phyloP scores from a whole-genome alignment of 2,888 invertebrate species.

The Coleophora flavipennella region DNA sequence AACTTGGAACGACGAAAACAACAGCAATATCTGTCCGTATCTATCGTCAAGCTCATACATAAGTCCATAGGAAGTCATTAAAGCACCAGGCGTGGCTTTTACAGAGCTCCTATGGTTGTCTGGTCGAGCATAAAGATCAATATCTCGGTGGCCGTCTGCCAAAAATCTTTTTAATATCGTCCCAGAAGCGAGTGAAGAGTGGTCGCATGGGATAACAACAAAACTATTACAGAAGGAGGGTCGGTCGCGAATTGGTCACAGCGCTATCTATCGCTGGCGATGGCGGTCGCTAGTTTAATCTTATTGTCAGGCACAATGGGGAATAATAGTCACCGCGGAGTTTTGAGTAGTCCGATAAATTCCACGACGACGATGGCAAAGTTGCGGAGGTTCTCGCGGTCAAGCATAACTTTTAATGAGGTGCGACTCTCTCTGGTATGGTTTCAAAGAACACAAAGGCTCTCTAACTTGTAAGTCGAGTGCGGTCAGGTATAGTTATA shows the following conservation, averaged over 20 bases:
- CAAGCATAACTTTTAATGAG: slow-evolving; percentile 60
- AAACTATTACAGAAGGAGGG: slow-evolving; percentile 57
- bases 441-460: slow-evolving; percentile 38
- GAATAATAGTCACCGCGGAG: slow-evolving; percentile 50
- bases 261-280: slow-evolving; percentile 30
- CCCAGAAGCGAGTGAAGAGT: slow-evolving; percentile 60
- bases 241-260: slow-evolving; percentile 49
- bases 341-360: slow-evolving; percentile 57
- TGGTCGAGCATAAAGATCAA: slow-evolving; percentile 70
- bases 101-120: slow-evolving; percentile 60
- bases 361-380: slow-evolving; percentile 35
- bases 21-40: slow-evolving; percentile 41
- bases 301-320: slow-evolving; percentile 60
- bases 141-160: slow-evolving; percentile 66
- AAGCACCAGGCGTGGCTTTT: slow-evolving; percentile 60
- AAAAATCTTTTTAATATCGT: slow-evolving; percentile 72
- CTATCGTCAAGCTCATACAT: slow-evolving; percentile 37
- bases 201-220: slow-evolving; percentile 66
- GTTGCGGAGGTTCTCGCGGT: slow-evolving; percentile 49
- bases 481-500: no score
- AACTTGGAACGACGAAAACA: slow-evolving; percentile 32
- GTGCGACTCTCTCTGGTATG: slow-evolving; percentile 41
- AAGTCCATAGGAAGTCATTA: slow-evolving; percentile 69
- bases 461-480: slow-evolving; percentile 7
- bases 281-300: slow-evolving; percentile 50